A percentile compares a stretch with the other conserved stretches of the same genome.
phyloP scores from a whole-genome alignment of 2,797 vertebrate species.

The Bovichtus variegatus region DNA sequence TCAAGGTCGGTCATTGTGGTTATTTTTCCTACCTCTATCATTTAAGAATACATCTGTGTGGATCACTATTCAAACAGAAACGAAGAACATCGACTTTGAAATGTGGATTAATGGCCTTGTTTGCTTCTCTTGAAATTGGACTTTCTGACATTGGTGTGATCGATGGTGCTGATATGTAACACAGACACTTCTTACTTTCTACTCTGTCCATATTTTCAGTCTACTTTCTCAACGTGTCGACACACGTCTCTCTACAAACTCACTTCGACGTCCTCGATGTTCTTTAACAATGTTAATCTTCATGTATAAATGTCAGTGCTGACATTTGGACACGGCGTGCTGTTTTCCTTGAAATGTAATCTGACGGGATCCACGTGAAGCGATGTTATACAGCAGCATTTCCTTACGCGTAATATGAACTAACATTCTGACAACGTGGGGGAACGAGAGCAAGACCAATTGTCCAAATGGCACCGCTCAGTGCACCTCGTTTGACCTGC shows the following conservation, averaged over 20 bases:
- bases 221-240: conserved; percentile 12
- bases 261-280: conserved; percentile 22
- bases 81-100: neutral
- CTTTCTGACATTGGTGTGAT: conserved; percentile 12
- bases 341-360: conserved; percentile 14
- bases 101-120: conserved; percentile 31
- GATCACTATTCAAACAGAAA: neutral
- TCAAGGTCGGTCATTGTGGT: neutral
- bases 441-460: neutral
- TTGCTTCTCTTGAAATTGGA: conserved; percentile 15
- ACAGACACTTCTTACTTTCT: conserved; percentile 2
- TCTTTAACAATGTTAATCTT: conserved; percentile 7
- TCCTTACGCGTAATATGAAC: neutral
- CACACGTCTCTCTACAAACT: conserved; percentile 22
- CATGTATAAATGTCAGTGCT: conserved; percentile 18
- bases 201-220: conserved; percentile 11
- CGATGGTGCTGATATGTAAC: conserved; percentile 24
- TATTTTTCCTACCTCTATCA: neutral
- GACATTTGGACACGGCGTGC: conserved; percentile 23
- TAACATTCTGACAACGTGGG: neutral
- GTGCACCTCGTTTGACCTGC: conserved; percentile 32
- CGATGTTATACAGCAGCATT: conserved; percentile 8
- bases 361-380: conserved; percentile 11
- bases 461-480: conserved; percentile 13
- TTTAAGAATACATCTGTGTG: neutral